A percentile compares a stretch with the other conserved stretches of the same genome.
Conservation (phyloP, 2,797 vertebrate genomes). For the Discoglossus pictus region DNA sequence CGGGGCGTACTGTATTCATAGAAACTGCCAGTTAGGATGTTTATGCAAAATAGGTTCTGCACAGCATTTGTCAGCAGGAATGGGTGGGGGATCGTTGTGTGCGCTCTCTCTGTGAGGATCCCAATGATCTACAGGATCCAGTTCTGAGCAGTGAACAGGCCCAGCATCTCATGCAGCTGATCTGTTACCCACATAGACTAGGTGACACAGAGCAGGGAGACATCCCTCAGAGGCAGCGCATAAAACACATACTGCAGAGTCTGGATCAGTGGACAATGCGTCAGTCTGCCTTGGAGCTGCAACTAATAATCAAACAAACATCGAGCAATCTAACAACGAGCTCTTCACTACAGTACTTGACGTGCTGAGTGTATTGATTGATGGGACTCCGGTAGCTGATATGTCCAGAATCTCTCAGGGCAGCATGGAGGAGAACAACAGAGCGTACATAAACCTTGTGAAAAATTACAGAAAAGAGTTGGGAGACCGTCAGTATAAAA, state of each 20-base stretch:
- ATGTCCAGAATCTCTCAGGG: conserved; percentile 99
- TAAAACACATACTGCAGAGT: conserved; percentile 97
- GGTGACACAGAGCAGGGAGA: conserved; percentile 95
- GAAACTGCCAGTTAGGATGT: conserved; percentile 97
- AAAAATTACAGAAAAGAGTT: conserved; percentile 98
- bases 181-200: conserved; percentile 96
- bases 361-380: conserved; percentile 98
- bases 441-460: conserved; percentile 98
- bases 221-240: conserved; percentile 96
- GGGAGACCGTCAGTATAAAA: conserved; percentile 94
- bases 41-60: conserved; percentile 96
- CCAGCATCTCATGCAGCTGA: conserved; percentile 94
- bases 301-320: conserved; percentile 99
- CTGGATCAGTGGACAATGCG: conserved; percentile 99
- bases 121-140: conserved; percentile 95
- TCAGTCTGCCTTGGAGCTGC: conserved; percentile 94
- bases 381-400: conserved; percentile 94
- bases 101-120: conserved; percentile 97
- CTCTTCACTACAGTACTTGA: conserved; percentile 97
- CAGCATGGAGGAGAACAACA: conserved; percentile 98
- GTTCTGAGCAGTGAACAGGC: conserved; percentile 96
- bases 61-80: conserved; percentile 99
- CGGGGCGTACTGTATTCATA: conserved; percentile 89
- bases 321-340: conserved; percentile 92
- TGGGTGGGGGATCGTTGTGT: conserved; percentile 98